A percentile compares a stretch with the other conserved stretches of the same genome.
Evolutionary conservation across 2,797 vertebrate genomes (phyloP).

Genomic region (Cuculus canorus): DNA sequence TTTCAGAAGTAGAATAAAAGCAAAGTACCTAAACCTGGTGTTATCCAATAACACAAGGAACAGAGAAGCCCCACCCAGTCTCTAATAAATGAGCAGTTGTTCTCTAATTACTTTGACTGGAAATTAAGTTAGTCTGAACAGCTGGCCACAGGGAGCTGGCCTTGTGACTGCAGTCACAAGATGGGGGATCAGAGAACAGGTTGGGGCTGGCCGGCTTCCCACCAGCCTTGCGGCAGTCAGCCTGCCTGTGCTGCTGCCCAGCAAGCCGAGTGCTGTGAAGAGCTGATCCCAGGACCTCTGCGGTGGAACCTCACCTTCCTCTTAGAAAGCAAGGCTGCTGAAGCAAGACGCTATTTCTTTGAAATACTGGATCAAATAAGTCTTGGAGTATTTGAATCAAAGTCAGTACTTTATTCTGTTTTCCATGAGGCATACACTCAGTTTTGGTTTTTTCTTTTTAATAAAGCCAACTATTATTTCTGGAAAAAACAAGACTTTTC

Average conservation of each 20-base stretch:
- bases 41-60: background rate
- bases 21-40: background rate
- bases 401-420: background rate
- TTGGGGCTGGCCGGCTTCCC: background rate
- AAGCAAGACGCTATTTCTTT: background rate
- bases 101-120: background rate
- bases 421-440: accelerated
- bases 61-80: background rate
- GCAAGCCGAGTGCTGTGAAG: accelerated
- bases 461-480: background rate
- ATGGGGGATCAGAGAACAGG: background rate
- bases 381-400: background rate
- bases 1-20: background rate
- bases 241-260: background rate
- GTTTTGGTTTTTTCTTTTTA: background rate
- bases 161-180: slow-evolving; percentile 43
- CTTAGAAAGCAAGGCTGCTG: too few species aligned
- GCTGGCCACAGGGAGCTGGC: background rate
- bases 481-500: background rate
- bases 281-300: accelerated
- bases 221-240: background rate
- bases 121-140: background rate
- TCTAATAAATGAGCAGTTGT: background rate
- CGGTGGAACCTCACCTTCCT: background rate
- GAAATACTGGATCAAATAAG: background rate